phyloP scores from a whole-genome alignment of 1,140 invertebrate species.

The Micrasema longulum region DNA sequence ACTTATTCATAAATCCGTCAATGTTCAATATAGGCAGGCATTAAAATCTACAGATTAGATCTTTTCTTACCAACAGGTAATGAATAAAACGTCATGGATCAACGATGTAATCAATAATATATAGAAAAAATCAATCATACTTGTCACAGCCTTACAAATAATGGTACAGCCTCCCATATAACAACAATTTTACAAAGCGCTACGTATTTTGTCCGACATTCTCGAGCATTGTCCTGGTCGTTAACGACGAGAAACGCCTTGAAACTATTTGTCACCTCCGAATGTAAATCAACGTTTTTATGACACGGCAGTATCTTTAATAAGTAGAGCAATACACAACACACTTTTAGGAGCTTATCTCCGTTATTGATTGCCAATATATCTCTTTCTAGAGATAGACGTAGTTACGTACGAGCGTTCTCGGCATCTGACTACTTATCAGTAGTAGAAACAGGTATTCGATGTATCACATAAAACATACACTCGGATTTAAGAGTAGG shows the following conservation, averaged over 20 bases:
- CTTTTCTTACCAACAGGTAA: no score
- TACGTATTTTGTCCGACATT: background rate
- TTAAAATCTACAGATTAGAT: no score
- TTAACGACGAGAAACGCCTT: conserved; percentile 26
- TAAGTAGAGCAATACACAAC: conserved; percentile 28
- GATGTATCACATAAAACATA: conserved; percentile 15
- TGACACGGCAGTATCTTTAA: conserved; percentile 11
- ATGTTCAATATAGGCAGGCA: no score
- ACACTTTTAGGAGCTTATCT: conserved; percentile 23
- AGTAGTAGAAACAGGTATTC: conserved; percentile 21
- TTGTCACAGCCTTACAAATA: background rate
- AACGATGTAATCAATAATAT: conserved; percentile 2
- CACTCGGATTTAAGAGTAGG: conserved; percentile 2
- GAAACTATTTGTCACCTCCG: conserved; percentile 26
- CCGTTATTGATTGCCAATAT: conserved; percentile 34
- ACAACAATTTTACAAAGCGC: background rate
- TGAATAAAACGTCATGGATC: background rate
- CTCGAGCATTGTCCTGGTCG: background rate
- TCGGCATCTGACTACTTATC: conserved; percentile 28
- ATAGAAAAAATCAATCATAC: conserved; percentile 2
- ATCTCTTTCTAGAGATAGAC: background rate
- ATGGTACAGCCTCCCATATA: background rate
- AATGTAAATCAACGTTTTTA: conserved; percentile 18
- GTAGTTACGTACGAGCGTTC: background rate
- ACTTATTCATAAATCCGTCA: no score